These are phyloP conservation scores for Leptopilina myrica DNA, from an alignment of 2,888 invertebrate species.

Conservation along the genomic window DNA sequence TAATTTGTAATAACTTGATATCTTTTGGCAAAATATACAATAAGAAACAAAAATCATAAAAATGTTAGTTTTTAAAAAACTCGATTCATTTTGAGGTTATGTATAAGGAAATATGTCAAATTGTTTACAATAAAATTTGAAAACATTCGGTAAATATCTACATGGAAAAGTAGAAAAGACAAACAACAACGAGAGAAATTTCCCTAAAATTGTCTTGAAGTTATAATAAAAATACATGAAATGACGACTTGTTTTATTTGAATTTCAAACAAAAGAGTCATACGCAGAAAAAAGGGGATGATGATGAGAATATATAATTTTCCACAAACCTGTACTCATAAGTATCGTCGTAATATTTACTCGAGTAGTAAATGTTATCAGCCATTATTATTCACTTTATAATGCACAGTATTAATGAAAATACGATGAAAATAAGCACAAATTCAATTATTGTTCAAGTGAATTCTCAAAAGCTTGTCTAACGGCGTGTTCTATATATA, in stretches of 20 bases:
- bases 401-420: background rate
- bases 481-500: slow-evolving; percentile 26
- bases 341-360: slow-evolving; percentile 51
- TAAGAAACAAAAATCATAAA: slow-evolving; percentile 17
- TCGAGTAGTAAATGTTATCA: slow-evolving; percentile 50
- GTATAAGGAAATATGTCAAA: background rate
- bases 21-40: too few species aligned
- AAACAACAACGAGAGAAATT: background rate
- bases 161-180: background rate
- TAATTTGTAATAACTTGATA: too few species aligned
- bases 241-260: background rate
- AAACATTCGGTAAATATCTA: background rate
- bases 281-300: background rate
- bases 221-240: background rate
- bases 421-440: slow-evolving; percentile 4
- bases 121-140: background rate
- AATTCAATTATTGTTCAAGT: background rate
- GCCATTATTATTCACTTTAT: slow-evolving; percentile 43
- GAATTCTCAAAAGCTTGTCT: slow-evolving; percentile 25
- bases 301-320: background rate
- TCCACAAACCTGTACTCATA: slow-evolving; percentile 50
- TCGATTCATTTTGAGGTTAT: background rate
- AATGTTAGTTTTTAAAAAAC: background rate
- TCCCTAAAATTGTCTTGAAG: background rate
- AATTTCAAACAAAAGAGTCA: slow-evolving; percentile 14